Conservation (phyloP, 2,888 invertebrate species). For the Antitype chi region DNA sequence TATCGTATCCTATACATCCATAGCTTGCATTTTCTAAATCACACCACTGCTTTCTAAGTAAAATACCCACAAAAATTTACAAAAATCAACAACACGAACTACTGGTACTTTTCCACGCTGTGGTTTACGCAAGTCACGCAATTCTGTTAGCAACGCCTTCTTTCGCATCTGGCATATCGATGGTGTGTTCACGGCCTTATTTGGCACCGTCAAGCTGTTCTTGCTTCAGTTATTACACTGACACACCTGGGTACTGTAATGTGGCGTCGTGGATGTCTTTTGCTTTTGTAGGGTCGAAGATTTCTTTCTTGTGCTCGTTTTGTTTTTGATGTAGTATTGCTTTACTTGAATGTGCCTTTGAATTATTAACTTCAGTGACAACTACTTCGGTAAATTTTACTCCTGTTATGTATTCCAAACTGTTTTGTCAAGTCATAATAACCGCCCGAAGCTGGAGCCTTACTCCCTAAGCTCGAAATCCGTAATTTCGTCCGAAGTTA, state of each 20-base stretch:
- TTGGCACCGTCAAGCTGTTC: constrained; percentile 65
- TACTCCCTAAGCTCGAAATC: too few relatives aligned
- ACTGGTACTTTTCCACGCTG: constrained; percentile 53
- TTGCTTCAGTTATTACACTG: constrained; percentile 45
- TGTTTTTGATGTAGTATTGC: not conserved
- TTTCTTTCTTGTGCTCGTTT: not conserved
- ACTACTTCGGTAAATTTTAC: too few relatives aligned
- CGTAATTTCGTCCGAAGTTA: too few relatives aligned
- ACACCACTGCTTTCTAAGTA: constrained; percentile 11
- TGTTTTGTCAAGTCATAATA: too few relatives aligned
- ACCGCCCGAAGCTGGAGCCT: too few relatives aligned
- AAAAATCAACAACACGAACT: constrained; percentile 24
- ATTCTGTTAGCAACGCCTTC: constrained; percentile 48
- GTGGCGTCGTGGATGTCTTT: constrained; percentile 1
- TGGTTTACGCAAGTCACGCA: constrained; percentile 58
- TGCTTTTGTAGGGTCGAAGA: not conserved
- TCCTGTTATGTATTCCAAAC: not conserved
- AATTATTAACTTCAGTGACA: not conserved
- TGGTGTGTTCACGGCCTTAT: constrained; percentile 55
- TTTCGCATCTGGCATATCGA: constrained; percentile 54
- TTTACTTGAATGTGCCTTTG: not conserved
- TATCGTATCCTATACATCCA: not conserved
- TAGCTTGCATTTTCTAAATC: constrained; percentile 5
- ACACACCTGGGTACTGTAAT: constrained; percentile 44
- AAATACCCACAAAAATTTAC: not conserved